Evolutionary conservation across 2,113 vertebrate species (phyloP).

Genomic region (Porphyrio hochstetteri): DNA sequence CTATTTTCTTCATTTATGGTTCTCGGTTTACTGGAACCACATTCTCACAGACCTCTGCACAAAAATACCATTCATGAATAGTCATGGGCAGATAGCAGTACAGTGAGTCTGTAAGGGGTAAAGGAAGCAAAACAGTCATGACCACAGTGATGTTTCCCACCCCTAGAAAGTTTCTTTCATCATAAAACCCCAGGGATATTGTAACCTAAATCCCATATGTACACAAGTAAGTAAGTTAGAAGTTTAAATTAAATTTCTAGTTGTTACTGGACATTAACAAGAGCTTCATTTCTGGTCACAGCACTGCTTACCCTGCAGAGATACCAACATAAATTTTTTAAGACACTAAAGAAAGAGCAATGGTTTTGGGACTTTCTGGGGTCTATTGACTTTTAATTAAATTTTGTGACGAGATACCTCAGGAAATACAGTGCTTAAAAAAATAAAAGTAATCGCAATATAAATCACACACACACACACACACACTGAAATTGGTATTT

Average conservation of each 20-base stretch:
- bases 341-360: not conserved
- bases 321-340: not conserved
- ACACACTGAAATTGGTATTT: not conserved
- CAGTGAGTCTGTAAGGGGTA: not conserved
- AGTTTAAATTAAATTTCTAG: not conserved
- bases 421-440: not conserved
- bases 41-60: not conserved
- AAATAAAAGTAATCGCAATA: not conserved
- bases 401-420: not conserved
- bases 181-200: not conserved
- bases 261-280: not conserved
- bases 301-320: not conserved
- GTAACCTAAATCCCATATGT: not conserved
- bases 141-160: not conserved
- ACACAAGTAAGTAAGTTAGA: not conserved
- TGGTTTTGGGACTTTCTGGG: fast-evolving
- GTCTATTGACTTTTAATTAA: not conserved
- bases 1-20: not conserved
- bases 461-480: not conserved
- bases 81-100: not conserved
- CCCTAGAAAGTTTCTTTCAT: not conserved
- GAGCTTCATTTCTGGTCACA: not conserved
- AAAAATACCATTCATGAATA: not conserved
- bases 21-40: not conserved
- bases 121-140: not conserved